Percentiles rank a stretch among this genome's conserved stretches.
Conservation (phyloP, 2,888 invertebrate genomes). For the Brenthis hecate region DNA sequence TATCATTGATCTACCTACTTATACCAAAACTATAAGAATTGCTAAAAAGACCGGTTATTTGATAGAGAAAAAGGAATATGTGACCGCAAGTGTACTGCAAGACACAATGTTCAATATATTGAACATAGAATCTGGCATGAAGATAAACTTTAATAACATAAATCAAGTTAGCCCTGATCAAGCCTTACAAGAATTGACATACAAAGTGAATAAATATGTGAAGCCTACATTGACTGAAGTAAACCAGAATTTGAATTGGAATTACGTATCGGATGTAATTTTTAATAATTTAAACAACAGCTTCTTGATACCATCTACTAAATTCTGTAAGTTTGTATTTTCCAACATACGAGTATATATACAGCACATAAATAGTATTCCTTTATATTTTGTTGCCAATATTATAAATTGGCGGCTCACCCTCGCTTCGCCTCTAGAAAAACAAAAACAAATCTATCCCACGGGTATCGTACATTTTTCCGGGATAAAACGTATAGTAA, state of each 20-base stretch:
- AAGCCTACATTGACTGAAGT: constrained; percentile 64
- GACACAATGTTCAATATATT: constrained; percentile 51
- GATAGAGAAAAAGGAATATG: constrained; percentile 56
- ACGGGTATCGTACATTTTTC: too few species aligned
- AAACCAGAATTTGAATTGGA: constrained; percentile 62
- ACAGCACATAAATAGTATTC: too few species aligned
- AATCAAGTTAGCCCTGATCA: constrained; percentile 58
- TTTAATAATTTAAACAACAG: constrained; percentile 56
- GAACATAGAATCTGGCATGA: constrained; percentile 49
- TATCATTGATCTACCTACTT: constrained; percentile 59
- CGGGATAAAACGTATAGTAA: too few species aligned
- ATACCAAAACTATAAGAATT: constrained; percentile 50
- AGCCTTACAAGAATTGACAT: constrained; percentile 51
- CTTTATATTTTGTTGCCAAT: too few species aligned
- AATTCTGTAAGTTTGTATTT: constrained; percentile 63
- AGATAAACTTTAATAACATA: constrained; percentile 67
- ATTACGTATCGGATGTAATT: constrained; percentile 54
- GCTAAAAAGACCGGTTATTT: constrained; percentile 51
- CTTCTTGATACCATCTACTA: constrained; percentile 63
- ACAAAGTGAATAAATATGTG: constrained; percentile 60
- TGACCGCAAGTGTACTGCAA: constrained; percentile 51
- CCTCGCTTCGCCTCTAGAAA: too few species aligned
- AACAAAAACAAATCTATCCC: too few species aligned
- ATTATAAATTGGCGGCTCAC: too few species aligned
- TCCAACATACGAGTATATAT: background rate